Base-by-base conservation (phyloP, 2,113 vertebrate species). In the Loxodonta africana region DNA sequence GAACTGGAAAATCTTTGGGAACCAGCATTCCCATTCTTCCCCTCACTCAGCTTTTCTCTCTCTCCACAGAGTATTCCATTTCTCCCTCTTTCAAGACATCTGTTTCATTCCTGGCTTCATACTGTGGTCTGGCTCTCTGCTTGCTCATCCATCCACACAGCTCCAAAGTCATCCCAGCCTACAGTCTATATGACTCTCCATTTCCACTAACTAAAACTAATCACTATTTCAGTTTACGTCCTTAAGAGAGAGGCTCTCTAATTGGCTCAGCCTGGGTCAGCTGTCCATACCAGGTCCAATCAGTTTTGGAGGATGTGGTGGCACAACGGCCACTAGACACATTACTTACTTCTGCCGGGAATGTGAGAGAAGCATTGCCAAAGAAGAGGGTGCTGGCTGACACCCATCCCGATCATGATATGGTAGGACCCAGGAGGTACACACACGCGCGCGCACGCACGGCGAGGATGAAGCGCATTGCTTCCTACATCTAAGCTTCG, bases 181-280 rank as follows among this genome's bases (percentile, higher is more conserved):
- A 83, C 30, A 20, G 62, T 94, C 41, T 30, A 6, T 0, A 1
- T 51, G 48, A 60, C 48, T 51, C 0, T 33, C 69, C 2, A 20
- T 8, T 76, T 85, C 23, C 23, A 12, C 9, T 14, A 80, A 78
- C 73, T 41, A 28, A 37, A 20, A 76, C 28, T 53, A 62, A 15
- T 71, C 37, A 83, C 41, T 8, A 10, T 73, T 20, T 93, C 48
- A 4, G 30, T 86, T 95, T 60, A 76, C 82, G 60, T 92, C 25
- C 80, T 44, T 65, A 82, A 77, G n/a, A 89, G 69, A 90, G 51
- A 76, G 26, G 23, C 10, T 73, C 28, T 23, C 28, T 23, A 5
- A 21, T 14, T 46, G 9, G 69, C 81, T 82, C 18, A 71, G 30
- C 9, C 30, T 76, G n/a, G 44, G 9, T 28, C 46, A 46, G n/a